Evolutionary conservation across 2,888 invertebrate genomes (phyloP).

Genomic region (Parnassius smintheus): DNA sequence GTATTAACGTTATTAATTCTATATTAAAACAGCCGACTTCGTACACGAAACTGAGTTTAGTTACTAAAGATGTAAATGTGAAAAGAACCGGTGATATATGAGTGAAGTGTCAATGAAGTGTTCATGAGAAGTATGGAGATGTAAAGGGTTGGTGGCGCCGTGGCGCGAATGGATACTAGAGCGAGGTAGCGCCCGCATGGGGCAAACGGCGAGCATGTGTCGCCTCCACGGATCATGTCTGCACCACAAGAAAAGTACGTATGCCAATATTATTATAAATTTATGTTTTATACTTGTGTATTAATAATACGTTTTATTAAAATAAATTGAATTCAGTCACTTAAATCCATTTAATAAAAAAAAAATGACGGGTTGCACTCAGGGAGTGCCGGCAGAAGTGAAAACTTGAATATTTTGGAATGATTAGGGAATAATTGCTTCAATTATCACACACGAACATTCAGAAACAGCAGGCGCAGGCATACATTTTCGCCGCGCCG

Average conservation of each 20-base stretch:
- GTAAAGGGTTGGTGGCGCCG: slow-evolving; percentile 49
- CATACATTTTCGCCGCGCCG: no score
- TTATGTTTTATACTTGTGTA: no score
- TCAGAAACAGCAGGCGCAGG: no score
- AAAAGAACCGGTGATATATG: slow-evolving; percentile 37
- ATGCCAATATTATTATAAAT: slow-evolving; percentile 33
- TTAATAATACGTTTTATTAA: no score
- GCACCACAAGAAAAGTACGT: slow-evolving; percentile 89
- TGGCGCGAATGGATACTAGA: slow-evolving; percentile 64
- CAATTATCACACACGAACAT: no score
- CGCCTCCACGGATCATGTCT: slow-evolving; percentile 88
- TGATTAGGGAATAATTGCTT: no score
- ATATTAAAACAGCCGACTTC: slow-evolving; percentile 42
- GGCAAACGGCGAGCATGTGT: slow-evolving; percentile 91
- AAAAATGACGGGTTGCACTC: no score
- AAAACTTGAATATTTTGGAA: no score
- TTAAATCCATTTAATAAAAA: no score
- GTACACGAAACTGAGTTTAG: slow-evolving; percentile 40
- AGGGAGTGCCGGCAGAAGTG: no score
- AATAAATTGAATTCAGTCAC: no score
- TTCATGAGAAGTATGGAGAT: slow-evolving; percentile 43
- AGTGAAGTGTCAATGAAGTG: slow-evolving; percentile 59
- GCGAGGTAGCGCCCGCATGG: slow-evolving; percentile 84
- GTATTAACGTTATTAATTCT: not conserved
- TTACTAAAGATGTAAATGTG: slow-evolving; percentile 43